Conservation (phyloP, 1,140 invertebrate genomes). For the Zaprionus africanus region DNA sequence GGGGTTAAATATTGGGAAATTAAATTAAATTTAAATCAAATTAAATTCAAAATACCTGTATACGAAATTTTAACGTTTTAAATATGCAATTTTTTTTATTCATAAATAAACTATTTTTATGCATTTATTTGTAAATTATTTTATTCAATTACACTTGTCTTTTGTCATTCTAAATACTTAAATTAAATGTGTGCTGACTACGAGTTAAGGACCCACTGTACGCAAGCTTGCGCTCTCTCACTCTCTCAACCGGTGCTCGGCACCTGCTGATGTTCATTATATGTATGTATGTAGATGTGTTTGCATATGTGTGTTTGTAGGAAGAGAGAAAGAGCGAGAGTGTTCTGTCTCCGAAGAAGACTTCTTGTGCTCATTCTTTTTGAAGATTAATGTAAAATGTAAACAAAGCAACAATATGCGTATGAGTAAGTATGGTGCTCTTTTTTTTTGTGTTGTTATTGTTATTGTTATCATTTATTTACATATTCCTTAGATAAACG, state of each 20-base stretch:
- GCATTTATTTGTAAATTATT: no score
- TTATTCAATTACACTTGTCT: no score
- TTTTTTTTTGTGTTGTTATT: slow-evolving; percentile 34
- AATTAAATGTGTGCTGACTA: not conserved
- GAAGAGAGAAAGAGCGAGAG: not conserved
- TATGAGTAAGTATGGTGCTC: slow-evolving; percentile 12
- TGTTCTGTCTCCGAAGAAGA: slow-evolving; percentile 5
- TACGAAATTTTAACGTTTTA: no score
- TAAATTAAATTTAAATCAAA: no score
- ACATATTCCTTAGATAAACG: slow-evolving; percentile 65
- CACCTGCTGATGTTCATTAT: slow-evolving; percentile 26
- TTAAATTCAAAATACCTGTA: no score
- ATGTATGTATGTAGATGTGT: not conserved
- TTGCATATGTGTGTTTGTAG: not conserved
- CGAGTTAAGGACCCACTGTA: slow-evolving; percentile 14
- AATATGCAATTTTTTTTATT: no score
- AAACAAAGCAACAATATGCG: slow-evolving; percentile 62
- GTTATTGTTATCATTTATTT: slow-evolving; percentile 42
- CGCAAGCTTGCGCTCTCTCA: slow-evolving; percentile 14
- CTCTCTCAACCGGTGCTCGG: slow-evolving; percentile 24
- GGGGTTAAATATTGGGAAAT: no score
- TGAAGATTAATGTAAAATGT: slow-evolving; percentile 70
- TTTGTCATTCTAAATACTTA: no score
- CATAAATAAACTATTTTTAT: no score
- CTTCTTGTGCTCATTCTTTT: slow-evolving; percentile 44